phyloP scores from a whole-genome alignment of 2,888 invertebrate genomes.

The Panzeria rudis region DNA sequence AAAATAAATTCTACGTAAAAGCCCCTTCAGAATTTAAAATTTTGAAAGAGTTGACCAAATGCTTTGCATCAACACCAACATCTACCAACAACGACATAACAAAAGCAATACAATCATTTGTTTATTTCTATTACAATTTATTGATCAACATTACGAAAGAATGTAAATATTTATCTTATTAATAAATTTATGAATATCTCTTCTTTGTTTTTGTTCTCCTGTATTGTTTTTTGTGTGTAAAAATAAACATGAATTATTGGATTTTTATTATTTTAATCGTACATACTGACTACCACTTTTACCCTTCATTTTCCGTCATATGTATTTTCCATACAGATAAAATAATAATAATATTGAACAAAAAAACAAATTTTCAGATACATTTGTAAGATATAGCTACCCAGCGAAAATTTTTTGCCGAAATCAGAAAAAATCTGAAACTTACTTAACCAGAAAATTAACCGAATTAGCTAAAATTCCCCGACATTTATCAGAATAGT shows the following conservation, averaged over 20 bases:
- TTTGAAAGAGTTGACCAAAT: constrained; percentile 54
- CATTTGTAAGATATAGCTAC: constrained; percentile 5
- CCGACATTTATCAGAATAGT: no score
- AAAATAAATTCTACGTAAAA: not conserved
- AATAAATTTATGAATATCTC: constrained; percentile 66
- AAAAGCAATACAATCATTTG: constrained; percentile 29
- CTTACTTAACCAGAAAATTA: no score
- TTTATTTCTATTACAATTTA: constrained; percentile 69
- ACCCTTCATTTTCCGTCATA: constrained; percentile 61
- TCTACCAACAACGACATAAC: not conserved
- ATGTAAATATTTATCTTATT: constrained; percentile 69
- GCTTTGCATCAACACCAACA: constrained; percentile 28
- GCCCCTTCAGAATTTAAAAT: not conserved
- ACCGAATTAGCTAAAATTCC: no score
- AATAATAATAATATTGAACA: constrained; percentile 52
- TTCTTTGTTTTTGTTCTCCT: not conserved
- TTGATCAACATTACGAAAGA: constrained; percentile 63
- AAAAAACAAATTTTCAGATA: constrained; percentile 1
- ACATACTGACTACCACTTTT: constrained; percentile 38
- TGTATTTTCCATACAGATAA: constrained; percentile 40
- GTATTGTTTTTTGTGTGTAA: constrained; percentile 42
- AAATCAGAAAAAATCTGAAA: no score
- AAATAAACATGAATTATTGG: constrained; percentile 54
- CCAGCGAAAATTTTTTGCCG: no score
- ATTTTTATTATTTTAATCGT: constrained; percentile 57